Percentiles rank a stretch among this genome's conserved stretches.
Conservation (phyloP, 2,888 invertebrate species). For the Deilephila elpenor region DNA sequence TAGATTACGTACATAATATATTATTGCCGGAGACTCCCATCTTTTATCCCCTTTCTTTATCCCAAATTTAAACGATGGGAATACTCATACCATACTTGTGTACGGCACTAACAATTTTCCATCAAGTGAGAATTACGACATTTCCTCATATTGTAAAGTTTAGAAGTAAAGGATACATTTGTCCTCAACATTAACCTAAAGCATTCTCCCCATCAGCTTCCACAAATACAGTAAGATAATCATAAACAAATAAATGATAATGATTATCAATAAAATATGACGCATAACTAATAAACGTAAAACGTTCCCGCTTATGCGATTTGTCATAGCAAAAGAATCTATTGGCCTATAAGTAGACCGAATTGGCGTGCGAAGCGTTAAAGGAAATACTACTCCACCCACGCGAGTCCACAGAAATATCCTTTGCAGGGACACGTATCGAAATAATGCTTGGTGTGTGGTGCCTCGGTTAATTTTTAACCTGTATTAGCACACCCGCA, state of each 20-base stretch:
- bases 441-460: neutral
- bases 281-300: neutral
- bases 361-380: slow-evolving; percentile 12
- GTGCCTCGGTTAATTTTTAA: slow-evolving; percentile 9
- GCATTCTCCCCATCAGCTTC: too few species aligned
- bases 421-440: slow-evolving; percentile 53
- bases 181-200: too few species aligned
- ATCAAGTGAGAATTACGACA: too few species aligned
- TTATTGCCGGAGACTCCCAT: too few species aligned
- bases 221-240: too few species aligned
- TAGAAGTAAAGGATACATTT: too few species aligned
- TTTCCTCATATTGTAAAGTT: too few species aligned
- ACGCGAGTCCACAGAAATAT: slow-evolving; percentile 52
- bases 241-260: neutral
- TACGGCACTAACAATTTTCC: too few species aligned
- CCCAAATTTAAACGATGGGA: too few species aligned
- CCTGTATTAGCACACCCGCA: neutral
- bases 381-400: slow-evolving; percentile 20
- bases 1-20: too few species aligned
- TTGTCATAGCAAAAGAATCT: neutral
- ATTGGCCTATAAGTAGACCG: neutral
- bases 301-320: neutral
- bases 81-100: too few species aligned
- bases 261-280: neutral
- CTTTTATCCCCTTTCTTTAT: too few species aligned